Conservation (phyloP, 2,797 vertebrate genomes). For the Cebuella pygmaea region DNA sequence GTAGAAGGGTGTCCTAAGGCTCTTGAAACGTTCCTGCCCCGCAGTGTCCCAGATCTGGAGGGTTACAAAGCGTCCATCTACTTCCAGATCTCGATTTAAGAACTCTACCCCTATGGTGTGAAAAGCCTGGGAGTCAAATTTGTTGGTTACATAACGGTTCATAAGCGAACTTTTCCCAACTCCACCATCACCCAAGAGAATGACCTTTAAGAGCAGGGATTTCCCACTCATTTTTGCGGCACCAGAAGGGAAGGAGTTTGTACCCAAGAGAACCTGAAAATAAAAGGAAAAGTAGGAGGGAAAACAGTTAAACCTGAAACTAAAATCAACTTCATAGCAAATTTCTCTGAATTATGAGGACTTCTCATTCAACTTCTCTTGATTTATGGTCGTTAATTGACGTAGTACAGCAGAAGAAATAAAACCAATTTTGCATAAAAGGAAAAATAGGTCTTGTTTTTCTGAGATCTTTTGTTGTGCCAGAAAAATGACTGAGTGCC, state of each 20-base stretch:
- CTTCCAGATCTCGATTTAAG: constrained; percentile 97
- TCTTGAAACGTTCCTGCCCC: constrained; percentile 98
- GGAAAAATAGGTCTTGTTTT: constrained; percentile 42
- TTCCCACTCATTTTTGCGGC: constrained; percentile 93
- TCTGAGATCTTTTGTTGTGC: constrained; percentile 26
- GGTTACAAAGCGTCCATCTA: constrained; percentile 96
- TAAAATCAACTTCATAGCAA: constrained; percentile 55
- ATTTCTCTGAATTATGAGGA: not conserved
- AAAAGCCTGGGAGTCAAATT: constrained; percentile 98
- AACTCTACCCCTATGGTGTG: constrained; percentile 99
- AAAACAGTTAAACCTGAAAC: constrained; percentile 55
- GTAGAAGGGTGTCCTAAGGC: constrained; percentile 97
- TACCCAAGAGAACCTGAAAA: constrained; percentile 72
- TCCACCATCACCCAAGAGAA: constrained; percentile 97
- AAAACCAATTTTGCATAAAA: constrained; percentile 1
- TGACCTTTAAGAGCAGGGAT: constrained; percentile 96
- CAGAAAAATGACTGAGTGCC: constrained; percentile 56
- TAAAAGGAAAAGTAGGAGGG: constrained; percentile 67
- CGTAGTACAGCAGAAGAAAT: constrained; percentile 41
- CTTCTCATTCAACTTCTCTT: constrained; percentile 49
- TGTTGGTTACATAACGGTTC: constrained; percentile 99
- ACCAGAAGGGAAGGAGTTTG: constrained; percentile 25
- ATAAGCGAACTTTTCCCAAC: constrained; percentile 98
- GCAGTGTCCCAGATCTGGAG: constrained; percentile 99
- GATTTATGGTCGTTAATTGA: constrained; percentile 43